Evolutionary conservation across 2,888 invertebrate species (phyloP).

Genomic region (Gastracanthus pulcherrimus): DNA sequence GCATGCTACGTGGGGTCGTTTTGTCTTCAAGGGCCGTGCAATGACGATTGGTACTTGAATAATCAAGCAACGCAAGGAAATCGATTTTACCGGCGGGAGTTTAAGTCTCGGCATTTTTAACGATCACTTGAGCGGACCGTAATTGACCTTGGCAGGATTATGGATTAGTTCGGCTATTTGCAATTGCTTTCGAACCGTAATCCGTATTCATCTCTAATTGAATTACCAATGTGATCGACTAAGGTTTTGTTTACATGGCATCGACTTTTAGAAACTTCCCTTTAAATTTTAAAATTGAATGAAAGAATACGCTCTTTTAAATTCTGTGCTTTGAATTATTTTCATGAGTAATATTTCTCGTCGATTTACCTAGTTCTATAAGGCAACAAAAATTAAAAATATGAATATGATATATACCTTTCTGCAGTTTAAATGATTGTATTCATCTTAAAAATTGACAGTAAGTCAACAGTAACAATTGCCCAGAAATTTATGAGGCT

Average conservation of each 20-base stretch:
- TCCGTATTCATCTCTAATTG: slow-evolving; percentile 49
- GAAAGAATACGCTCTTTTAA: no score
- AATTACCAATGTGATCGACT: slow-evolving; percentile 37
- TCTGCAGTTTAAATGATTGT: no score
- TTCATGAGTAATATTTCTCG: no score
- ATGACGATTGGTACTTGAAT: slow-evolving; percentile 46
- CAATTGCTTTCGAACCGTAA: slow-evolving; percentile 33
- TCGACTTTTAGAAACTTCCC: neutral
- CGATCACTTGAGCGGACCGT: slow-evolving; percentile 45
- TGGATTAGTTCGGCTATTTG: slow-evolving; percentile 44
- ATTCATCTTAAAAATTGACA: no score
- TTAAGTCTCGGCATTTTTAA: slow-evolving; percentile 40
- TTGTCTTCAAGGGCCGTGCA: slow-evolving; percentile 29
- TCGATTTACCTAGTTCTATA: no score
- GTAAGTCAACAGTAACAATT: no score
- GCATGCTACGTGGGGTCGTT: neutral
- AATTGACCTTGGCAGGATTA: slow-evolving; percentile 55
- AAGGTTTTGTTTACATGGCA: slow-evolving; percentile 8
- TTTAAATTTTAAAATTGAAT: neutral
- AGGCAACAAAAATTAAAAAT: no score
- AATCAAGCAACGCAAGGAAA: slow-evolving; percentile 49
- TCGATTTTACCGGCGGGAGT: slow-evolving; percentile 28
- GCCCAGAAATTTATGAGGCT: no score
- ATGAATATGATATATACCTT: no score
- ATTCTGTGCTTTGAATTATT: no score